Base-by-base conservation (phyloP, 2,797 vertebrate genomes). In the Malurus leucopterus region DNA sequence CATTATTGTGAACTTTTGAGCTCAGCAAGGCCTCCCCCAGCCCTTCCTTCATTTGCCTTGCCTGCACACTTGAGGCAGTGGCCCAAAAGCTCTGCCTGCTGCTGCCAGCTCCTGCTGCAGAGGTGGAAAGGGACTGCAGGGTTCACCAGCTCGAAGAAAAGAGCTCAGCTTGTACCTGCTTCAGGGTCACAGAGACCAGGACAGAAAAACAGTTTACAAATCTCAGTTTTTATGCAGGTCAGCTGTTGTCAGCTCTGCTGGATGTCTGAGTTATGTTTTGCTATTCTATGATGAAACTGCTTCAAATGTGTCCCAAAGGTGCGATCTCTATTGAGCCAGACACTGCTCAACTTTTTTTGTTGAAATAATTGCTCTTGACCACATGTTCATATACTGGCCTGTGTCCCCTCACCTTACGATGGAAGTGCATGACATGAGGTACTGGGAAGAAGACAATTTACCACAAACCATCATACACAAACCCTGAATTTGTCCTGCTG, bases 51-150 rank as follows among this genome's bases (percentile, higher is more conserved):
- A 13, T 17, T 40, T 85, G 5, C 10, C 23, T 64, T 67, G 14
- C 4, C 76, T 82, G 38, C 53, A 49, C 9, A 5, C 51, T 63
- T 34, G 57, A 77, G 38, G 14, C 26, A 63, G 38, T 12, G 38
- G 15, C 58, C 34, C 20, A 53, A 34, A 36, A 62, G 9, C 29
- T 71, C 46, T 87, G 40, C 30, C 36, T 40, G 57, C 18, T 46
- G 18, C 40, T 19, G 6, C 38, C 4, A 3, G 82, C 44, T 76
- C 16, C 53, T 63, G 46, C 36, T 59, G 21, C 51, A 46, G 69
- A 77, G 41, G 7, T 0, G 0, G 0, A 4, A 84, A 32, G 40
- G 26, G 21, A 17, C 16, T 15, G n/a, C 13, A 23, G 0, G 0
- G 50, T 58, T 71, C 59, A 34, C 0, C 1, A 17, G 15, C 38